A percentile compares a stretch with the other conserved stretches of the same genome.
These are phyloP conservation scores for Enteromius viviparus DNA, from an alignment of 2,797 vertebrate species.

Conservation along the genomic window DNA sequence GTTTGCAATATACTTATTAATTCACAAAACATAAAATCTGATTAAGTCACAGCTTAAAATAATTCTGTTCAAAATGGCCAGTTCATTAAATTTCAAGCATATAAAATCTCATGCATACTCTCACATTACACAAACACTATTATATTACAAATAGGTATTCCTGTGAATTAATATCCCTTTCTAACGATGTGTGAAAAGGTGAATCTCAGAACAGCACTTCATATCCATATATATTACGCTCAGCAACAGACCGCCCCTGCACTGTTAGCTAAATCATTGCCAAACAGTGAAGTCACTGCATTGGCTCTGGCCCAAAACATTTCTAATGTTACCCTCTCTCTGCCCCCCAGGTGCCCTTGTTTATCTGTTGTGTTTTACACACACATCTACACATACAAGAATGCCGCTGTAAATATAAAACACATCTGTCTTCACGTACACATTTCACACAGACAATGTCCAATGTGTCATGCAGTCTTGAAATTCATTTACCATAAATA, in stretches of 20 bases:
- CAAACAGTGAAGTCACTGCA: constrained; percentile 73
- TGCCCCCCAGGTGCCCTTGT: constrained; percentile 41
- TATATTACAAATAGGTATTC: constrained; percentile 47
- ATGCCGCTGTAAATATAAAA: constrained; percentile 1
- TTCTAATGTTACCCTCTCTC: constrained; percentile 41
- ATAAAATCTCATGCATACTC: not conserved
- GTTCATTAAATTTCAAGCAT: not conserved
- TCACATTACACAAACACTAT: not conserved
- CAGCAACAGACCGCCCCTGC: constrained; percentile 70
- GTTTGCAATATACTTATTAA: not conserved
- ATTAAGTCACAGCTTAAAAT: not conserved
- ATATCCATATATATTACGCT: constrained; percentile 55
- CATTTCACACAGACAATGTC: constrained; percentile 16
- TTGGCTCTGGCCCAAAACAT: constrained; percentile 68
- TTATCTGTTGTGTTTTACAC: constrained; percentile 19
- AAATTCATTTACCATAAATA: constrained; percentile 6
- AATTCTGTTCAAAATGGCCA: not conserved
- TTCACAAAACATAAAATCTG: not conserved
- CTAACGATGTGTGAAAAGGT: constrained; percentile 47
- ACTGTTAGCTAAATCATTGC: constrained; percentile 61
- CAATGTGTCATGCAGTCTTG: not conserved
- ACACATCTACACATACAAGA: not conserved
- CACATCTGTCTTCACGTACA: constrained; percentile 9
- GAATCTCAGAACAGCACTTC: constrained; percentile 56
- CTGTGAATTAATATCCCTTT: constrained; percentile 46